A percentile compares a stretch with the other conserved stretches of the same genome.
These are phyloP conservation scores for Corynorhinus townsendii DNA, from an alignment of 2,113 vertebrate genomes.

Conservation along the genomic window DNA sequence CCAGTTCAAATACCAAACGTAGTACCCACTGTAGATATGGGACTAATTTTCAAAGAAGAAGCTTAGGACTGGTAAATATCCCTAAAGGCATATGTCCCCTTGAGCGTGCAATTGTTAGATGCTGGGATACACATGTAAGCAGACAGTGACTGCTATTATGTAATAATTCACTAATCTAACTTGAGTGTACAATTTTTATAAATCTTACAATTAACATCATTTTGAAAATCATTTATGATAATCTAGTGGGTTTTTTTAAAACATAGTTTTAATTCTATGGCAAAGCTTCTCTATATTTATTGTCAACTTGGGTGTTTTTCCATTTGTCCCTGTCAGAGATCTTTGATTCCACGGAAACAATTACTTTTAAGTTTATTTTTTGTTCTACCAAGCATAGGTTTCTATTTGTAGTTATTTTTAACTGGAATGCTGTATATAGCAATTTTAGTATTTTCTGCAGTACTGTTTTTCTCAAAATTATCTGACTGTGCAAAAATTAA, in stretches of 20 bases:
- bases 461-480: conserved; percentile 71
- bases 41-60: not conserved
- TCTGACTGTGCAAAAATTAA: conserved; percentile 67
- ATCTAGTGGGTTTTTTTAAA: not conserved
- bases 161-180: not conserved
- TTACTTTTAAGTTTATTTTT: conserved; percentile 18
- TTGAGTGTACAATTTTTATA: not conserved
- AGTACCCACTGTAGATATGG: not conserved
- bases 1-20: not conserved
- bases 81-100: not conserved
- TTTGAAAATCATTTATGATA: not conserved
- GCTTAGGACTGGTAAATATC: not conserved
- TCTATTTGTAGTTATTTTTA: conserved; percentile 71
- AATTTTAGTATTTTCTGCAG: conserved; percentile 68
- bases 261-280: conserved; percentile 28
- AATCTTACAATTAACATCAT: not conserved
- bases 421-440: conserved; percentile 61
- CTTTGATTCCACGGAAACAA: conserved; percentile 15
- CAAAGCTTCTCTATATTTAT: not conserved
- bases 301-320: conserved; percentile 26
- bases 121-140: not conserved
- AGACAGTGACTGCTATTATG: not conserved
- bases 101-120: not conserved
- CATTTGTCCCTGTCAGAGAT: conserved; percentile 9
- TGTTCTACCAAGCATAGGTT: conserved; percentile 30